Evolutionary conservation across 2,113 vertebrate genomes (phyloP).

Genomic region (Aepyceros melampus): DNA sequence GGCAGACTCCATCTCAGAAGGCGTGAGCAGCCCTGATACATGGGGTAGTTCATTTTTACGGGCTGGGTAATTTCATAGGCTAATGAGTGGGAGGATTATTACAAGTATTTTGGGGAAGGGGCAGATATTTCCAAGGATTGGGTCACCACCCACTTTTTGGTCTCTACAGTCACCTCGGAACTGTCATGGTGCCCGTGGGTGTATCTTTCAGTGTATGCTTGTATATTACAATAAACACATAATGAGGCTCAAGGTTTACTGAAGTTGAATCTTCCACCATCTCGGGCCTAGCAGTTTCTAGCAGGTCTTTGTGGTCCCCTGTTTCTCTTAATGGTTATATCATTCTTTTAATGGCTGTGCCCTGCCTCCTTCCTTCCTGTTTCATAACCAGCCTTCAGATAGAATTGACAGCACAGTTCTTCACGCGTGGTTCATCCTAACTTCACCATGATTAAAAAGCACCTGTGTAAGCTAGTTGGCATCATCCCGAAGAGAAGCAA

Average conservation of each 20-base stretch:
- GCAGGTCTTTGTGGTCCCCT: not conserved
- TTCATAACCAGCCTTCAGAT: not conserved
- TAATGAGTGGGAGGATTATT: not conserved
- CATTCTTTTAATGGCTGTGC: not conserved
- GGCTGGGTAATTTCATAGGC: not conserved
- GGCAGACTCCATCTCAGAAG: not conserved
- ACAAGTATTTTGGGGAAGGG: not conserved
- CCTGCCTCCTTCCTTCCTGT: not conserved
- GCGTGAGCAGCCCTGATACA: not conserved
- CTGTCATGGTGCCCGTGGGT: not conserved
- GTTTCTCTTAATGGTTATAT: not conserved
- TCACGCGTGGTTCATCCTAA: not conserved
- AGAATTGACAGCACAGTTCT: not conserved
- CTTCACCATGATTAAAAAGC: not conserved
- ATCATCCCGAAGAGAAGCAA: not conserved
- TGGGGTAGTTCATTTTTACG: not conserved
- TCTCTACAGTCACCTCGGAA: not conserved
- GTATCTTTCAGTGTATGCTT: not conserved
- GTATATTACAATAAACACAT: not conserved
- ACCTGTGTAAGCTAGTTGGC: not conserved
- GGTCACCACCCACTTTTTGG: not conserved
- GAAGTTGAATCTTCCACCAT: not conserved
- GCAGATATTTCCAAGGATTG: not conserved
- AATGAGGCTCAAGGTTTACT: not conserved
- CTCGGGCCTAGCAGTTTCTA: not conserved